A percentile compares a stretch with the other conserved stretches of the same genome.
Evolutionary conservation across 2,113 vertebrate species (phyloP).

Genomic region (Chloebia gouldiae): DNA sequence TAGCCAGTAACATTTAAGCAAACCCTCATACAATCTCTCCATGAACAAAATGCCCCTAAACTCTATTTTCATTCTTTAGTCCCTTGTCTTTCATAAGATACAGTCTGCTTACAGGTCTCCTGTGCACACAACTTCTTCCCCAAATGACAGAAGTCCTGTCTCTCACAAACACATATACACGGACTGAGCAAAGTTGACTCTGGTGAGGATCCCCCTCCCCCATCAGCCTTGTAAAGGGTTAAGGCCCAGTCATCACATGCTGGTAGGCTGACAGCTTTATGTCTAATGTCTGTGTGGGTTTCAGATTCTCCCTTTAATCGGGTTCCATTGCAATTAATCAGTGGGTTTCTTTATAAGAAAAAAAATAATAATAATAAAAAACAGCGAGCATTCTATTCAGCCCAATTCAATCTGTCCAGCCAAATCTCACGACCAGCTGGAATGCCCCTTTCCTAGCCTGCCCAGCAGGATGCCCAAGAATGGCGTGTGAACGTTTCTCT

Average conservation of each 20-base stretch:
- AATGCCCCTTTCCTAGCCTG: slow-evolving; percentile 75
- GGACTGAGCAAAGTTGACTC: background rate
- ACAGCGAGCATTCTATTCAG: slow-evolving; percentile 54
- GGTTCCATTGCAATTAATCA: slow-evolving; percentile 65
- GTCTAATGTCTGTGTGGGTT: slow-evolving; percentile 43
- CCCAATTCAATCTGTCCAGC: slow-evolving; percentile 70
- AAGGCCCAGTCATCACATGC: slow-evolving; percentile 34
- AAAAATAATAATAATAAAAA: slow-evolving; percentile 59
- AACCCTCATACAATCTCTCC: background rate
- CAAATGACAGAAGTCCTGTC: background rate
- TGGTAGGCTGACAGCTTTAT: slow-evolving; percentile 62
- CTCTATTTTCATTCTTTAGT: background rate
- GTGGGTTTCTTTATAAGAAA: slow-evolving; percentile 56
- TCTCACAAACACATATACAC: background rate
- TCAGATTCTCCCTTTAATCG: slow-evolving; percentile 57
- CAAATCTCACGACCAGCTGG: slow-evolving; percentile 80
- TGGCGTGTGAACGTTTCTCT: slow-evolving; percentile 81
- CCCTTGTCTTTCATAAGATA: background rate
- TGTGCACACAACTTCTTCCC: background rate
- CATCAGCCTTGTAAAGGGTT: slow-evolving; percentile 29
- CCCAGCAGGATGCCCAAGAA: slow-evolving; percentile 83
- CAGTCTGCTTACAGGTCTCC: background rate
- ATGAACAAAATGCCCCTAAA: background rate
- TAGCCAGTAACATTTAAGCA: background rate
- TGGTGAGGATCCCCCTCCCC: background rate